These are phyloP conservation scores for Globodera rostochiensis DNA, from an alignment of 1,140 invertebrate species.

Conservation along the genomic window DNA sequence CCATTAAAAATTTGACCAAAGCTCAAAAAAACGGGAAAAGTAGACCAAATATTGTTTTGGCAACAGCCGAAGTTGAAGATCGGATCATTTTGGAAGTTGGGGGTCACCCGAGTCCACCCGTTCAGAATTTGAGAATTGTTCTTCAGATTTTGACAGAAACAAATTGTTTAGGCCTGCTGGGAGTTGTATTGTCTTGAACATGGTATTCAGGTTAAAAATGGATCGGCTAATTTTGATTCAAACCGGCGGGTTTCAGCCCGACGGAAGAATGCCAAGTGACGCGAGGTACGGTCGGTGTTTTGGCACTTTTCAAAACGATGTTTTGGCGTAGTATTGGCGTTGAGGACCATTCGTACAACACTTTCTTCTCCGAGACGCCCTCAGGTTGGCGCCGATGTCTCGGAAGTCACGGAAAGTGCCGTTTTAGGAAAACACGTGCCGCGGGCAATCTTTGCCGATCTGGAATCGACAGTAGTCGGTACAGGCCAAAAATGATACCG, in stretches of 20 bases:
- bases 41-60: too few relatives aligned
- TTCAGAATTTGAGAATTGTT: too few relatives aligned
- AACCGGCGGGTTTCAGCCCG: constrained; percentile 61
- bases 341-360: constrained; percentile 68
- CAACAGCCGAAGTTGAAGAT: too few relatives aligned
- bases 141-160: too few relatives aligned
- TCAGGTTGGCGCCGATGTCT: constrained; percentile 70
- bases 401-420: neutral
- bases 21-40: too few relatives aligned
- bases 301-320: constrained; percentile 9
- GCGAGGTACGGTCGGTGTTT: constrained; percentile 6
- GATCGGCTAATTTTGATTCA: neutral
- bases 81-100: too few relatives aligned
- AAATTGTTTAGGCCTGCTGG: constrained; percentile 80
- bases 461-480: constrained; percentile 85
- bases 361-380: constrained; percentile 70
- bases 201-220: constrained; percentile 52
- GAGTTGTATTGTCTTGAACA: constrained; percentile 87
- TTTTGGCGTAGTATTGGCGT: constrained; percentile 44
- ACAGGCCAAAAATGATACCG: neutral
- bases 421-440: constrained; percentile 76
- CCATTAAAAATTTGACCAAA: too few relatives aligned
- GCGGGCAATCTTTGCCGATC: constrained; percentile 79
- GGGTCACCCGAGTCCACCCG: too few relatives aligned
- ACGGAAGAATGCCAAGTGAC: constrained; percentile 71